Evolutionary conservation across 2,888 invertebrate genomes (phyloP).

Genomic region (Rotaria sp.): DNA sequence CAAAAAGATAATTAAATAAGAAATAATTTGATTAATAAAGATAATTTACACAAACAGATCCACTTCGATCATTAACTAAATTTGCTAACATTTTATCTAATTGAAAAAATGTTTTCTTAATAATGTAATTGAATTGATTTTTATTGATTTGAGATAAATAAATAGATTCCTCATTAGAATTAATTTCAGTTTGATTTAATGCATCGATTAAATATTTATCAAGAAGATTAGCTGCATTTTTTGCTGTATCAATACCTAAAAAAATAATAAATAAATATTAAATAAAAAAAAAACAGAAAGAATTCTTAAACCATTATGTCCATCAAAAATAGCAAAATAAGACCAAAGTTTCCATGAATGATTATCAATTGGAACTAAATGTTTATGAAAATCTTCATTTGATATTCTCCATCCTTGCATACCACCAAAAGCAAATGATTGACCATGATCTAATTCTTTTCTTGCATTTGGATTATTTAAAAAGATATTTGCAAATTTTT

Average conservation of each 20-base stretch:
- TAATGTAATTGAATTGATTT: neutral
- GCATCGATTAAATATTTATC: neutral
- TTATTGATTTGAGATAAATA: neutral
- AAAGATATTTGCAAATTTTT: too few relatives aligned
- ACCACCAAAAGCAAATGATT: conserved; percentile 69
- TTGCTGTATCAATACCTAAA: neutral
- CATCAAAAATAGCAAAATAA: conserved; percentile 97
- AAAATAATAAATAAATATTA: neutral
- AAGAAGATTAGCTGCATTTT: neutral
- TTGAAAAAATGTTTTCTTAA: neutral
- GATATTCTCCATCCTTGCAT: conserved; percentile 98
- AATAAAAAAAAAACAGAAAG: neutral
- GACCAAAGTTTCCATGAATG: conserved; percentile 59
- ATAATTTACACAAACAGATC: neutral
- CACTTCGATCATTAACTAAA: neutral
- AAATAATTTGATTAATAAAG: neutral
- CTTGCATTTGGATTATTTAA: neutral
- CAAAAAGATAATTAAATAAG: neutral
- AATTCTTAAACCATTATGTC: conserved; percentile 75
- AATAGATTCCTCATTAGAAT: neutral
- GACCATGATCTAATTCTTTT: conserved; percentile 88
- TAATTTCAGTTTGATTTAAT: too few relatives aligned
- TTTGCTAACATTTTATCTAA: neutral
- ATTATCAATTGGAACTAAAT: conserved; percentile 67
- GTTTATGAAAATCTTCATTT: conserved; percentile 87